Conservation (phyloP, 2,888 invertebrate genomes). For the Ochlodes sylvanus region DNA sequence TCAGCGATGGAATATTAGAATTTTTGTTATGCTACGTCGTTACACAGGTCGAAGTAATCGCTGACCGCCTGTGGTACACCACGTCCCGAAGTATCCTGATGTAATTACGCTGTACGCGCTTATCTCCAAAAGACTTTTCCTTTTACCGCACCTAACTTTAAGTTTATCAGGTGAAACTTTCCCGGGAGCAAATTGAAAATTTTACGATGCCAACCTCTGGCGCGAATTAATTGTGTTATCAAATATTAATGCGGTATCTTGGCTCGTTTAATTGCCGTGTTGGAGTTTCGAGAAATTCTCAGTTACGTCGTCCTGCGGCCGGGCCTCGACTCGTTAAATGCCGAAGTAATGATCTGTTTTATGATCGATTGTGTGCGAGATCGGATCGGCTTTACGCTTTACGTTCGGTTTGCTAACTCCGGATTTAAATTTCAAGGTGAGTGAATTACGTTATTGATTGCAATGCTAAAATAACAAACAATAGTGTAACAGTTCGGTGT, state of each 20-base stretch:
- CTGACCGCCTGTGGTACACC: not conserved
- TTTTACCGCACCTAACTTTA: conserved; percentile 66
- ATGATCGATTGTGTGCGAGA: conserved; percentile 15
- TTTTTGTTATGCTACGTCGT: too few relatives aligned
- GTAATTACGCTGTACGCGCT: conserved; percentile 61
- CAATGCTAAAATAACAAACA: not conserved
- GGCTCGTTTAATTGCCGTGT: conserved; percentile 66
- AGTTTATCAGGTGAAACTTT: conserved; percentile 82
- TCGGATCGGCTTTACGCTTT: conserved; percentile 15
- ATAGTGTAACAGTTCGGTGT: too few relatives aligned
- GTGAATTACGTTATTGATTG: not conserved
- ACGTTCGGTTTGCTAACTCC: conserved; percentile 2
- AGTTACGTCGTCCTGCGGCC: conserved; percentile 34
- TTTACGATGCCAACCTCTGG: conserved; percentile 65
- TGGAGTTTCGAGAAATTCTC: conserved; percentile 47
- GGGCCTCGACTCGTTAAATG: conserved; percentile 26
- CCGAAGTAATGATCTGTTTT: conserved; percentile 30
- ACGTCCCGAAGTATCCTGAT: conserved; percentile 41
- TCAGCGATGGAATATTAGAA: too few relatives aligned
- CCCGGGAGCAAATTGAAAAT: conserved; percentile 77
- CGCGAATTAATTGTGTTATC: conserved; percentile 82
- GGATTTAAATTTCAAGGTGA: conserved; percentile 12
- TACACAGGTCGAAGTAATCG: not conserved
- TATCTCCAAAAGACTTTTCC: conserved; percentile 68
- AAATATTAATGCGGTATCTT: conserved; percentile 81